These are phyloP conservation scores for Chrysochloris asiatica DNA, from an alignment of 2,113 vertebrate species.

Conservation along the genomic window DNA sequence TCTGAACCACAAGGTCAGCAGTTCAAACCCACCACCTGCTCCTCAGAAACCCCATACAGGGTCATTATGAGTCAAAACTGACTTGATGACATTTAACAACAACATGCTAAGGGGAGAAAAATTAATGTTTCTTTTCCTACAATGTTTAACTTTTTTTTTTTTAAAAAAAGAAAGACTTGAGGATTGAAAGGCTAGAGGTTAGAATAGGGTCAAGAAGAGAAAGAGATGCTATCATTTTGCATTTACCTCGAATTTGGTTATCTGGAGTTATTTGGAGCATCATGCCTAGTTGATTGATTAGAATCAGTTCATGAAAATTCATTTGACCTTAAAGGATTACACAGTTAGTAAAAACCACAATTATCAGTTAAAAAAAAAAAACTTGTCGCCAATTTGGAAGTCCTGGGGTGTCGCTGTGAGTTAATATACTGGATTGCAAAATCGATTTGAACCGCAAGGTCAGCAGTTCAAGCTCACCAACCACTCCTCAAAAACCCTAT, in stretches of 20 bases:
- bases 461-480: no score
- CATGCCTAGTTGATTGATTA: constrained; percentile 64
- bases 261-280: constrained; percentile 24
- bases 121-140: constrained; percentile 31
- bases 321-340: constrained; percentile 46
- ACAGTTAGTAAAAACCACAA: constrained; percentile 51
- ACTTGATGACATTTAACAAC: no score
- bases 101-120: no score
- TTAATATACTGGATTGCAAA: no score
- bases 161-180: constrained; percentile 16
- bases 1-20: no score
- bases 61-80: no score
- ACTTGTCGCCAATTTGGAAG: constrained; percentile 5
- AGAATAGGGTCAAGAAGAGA: constrained; percentile 31
- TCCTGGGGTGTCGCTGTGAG: no score
- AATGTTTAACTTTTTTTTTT: constrained; percentile 18
- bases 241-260: no score
- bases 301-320: constrained; percentile 73
- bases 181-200: background rate
- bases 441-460: no score
- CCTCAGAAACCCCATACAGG: no score
- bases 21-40: no score
- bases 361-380: constrained; percentile 24
- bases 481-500: no score
- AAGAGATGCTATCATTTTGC: constrained; percentile 63